phyloP scores from a whole-genome alignment of 1,140 invertebrate species.

The Meloidogyne exigua region DNA sequence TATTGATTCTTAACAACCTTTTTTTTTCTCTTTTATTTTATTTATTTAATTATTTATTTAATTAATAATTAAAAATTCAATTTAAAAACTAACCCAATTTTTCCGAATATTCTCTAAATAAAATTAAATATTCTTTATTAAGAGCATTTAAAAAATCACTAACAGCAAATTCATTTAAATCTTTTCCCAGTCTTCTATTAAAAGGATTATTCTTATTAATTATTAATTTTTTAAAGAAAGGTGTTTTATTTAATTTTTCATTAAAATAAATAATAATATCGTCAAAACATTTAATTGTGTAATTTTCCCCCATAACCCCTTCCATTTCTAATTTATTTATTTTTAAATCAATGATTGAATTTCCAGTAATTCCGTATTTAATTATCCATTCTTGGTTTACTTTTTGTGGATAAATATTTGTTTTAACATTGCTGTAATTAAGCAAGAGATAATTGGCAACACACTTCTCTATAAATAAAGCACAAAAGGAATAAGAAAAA shows the following conservation, averaged over 20 bases:
- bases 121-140: conserved; percentile 1
- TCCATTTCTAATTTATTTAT: neutral
- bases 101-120: neutral
- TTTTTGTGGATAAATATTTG: neutral
- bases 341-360: neutral
- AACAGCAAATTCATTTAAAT: neutral
- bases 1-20: too few species aligned
- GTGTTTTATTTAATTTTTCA: neutral
- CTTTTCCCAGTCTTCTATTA: neutral
- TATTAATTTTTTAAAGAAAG: too few species aligned
- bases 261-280: neutral
- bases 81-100: neutral
- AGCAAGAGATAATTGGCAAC: neutral
- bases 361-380: neutral
- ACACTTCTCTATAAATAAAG: neutral
- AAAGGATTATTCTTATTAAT: neutral
- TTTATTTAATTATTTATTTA: too few species aligned
- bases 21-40: too few species aligned
- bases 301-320: neutral
- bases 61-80: too few species aligned
- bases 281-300: neutral
- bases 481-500: neutral
- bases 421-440: neutral
- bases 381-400: neutral
- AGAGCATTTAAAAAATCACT: neutral